Percentiles rank a stretch among this genome's conserved stretches.
These are phyloP conservation scores for Crotalus helleri DNA, from an alignment of 2,113 vertebrate genomes.

Conservation along the genomic window DNA sequence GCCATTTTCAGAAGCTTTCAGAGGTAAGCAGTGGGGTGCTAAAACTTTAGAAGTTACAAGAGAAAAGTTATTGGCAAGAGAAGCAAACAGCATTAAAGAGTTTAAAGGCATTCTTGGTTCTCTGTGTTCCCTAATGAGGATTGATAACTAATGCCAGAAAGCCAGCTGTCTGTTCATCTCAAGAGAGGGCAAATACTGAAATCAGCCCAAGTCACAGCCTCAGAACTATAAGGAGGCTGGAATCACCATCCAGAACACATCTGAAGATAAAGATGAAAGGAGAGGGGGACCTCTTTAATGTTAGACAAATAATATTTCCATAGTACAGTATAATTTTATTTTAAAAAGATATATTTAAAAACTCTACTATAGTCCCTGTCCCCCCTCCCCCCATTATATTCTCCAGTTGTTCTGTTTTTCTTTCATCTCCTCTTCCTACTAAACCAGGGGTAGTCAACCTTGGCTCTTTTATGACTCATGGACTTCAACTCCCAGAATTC, in stretches of 20 bases:
- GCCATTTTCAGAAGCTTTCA: not conserved
- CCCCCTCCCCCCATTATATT: not conserved
- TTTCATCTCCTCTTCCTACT: not conserved
- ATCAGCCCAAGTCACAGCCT: not conserved
- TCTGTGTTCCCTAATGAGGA: slow-evolving; percentile 16
- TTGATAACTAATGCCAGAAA: slow-evolving; percentile 25
- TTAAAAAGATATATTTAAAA: not conserved
- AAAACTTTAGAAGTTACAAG: not conserved
- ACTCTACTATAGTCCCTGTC: not conserved
- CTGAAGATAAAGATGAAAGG: not conserved
- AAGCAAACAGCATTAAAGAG: not conserved
- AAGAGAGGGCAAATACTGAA: slow-evolving; percentile 1
- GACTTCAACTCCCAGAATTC: no score
- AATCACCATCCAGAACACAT: not conserved
- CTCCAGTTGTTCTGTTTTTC: not conserved
- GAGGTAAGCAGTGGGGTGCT: not conserved
- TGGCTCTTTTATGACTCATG: no score
- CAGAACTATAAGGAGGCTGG: not conserved
- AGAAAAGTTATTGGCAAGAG: not conserved
- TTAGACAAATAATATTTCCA: not conserved
- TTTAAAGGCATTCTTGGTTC: not conserved
- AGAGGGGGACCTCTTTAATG: not conserved
- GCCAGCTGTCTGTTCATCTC: not conserved
- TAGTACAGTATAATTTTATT: not conserved
- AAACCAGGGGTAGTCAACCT: no score